A percentile compares a stretch with the other conserved stretches of the same genome.
phyloP scores from a whole-genome alignment of 2,797 vertebrate species.

The Gymnopithys bicolor region DNA sequence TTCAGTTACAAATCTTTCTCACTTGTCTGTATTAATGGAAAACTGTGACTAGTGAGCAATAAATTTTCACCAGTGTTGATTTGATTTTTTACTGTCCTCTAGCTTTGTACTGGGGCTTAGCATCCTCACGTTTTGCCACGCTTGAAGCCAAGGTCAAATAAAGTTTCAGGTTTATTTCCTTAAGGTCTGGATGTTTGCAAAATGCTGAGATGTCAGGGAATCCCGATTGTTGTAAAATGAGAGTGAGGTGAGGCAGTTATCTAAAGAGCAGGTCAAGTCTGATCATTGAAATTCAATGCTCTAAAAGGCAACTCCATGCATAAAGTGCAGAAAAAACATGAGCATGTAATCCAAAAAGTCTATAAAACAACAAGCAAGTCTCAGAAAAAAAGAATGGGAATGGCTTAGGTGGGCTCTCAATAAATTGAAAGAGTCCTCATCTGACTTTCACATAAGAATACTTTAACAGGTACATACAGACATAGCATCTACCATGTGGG shows the following conservation, averaged over 20 bases:
- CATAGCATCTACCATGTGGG: neutral
- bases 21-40: neutral
- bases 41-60: neutral
- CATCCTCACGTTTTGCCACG: neutral
- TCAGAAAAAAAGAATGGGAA: neutral
- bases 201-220: neutral
- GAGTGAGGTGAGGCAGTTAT: neutral
- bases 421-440: neutral
- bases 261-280: neutral
- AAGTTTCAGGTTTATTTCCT: neutral
- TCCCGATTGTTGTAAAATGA: neutral
- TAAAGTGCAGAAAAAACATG: neutral
- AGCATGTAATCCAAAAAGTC: neutral
- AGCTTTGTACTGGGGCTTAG: neutral
- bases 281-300: neutral
- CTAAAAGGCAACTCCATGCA: neutral
- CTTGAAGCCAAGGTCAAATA: neutral
- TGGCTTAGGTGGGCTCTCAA: neutral
- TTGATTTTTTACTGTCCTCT: neutral
- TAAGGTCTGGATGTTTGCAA: neutral
- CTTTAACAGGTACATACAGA: neutral
- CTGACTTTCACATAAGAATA: neutral
- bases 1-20: neutral
- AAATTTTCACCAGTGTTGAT: rapidly evolving
- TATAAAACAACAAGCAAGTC: neutral